Percentiles rank a stretch among this genome's conserved stretches.
Evolutionary conservation across 2,797 vertebrate species (phyloP).

Genomic region (Lacerta bilineata): DNA sequence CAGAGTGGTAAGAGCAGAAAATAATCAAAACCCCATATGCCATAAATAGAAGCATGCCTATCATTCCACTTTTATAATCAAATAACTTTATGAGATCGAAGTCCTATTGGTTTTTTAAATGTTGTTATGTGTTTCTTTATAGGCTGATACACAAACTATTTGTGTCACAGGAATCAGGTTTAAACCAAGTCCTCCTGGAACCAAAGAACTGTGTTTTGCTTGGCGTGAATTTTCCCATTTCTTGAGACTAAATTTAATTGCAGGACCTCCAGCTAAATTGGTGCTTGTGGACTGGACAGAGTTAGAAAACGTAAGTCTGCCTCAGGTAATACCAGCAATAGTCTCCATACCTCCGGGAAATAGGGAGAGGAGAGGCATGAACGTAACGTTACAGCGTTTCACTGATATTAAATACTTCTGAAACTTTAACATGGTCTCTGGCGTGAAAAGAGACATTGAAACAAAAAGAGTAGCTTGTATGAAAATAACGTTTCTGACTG

Average conservation of each 20-base stretch:
- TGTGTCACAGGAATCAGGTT: slow-evolving; percentile 85
- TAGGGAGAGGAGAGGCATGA: not conserved
- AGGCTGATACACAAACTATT: slow-evolving; percentile 83
- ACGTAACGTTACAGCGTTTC: not conserved
- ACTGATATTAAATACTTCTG: not conserved
- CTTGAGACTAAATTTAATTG: slow-evolving; percentile 80
- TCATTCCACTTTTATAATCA: not conserved
- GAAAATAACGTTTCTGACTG: not conserved
- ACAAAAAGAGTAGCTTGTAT: slow-evolving; percentile 4
- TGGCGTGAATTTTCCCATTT: slow-evolving; percentile 83
- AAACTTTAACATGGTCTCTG: slow-evolving; percentile 13
- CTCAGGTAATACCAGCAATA: slow-evolving; percentile 16
- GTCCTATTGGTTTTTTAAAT: not conserved
- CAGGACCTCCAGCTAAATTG: slow-evolving; percentile 87
- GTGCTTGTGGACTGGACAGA: slow-evolving; percentile 82
- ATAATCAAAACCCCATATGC: not conserved
- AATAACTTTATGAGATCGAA: not conserved
- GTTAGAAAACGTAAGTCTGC: slow-evolving; percentile 80
- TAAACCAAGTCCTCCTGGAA: slow-evolving; percentile 80
- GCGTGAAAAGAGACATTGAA: not conserved
- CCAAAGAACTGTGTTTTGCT: slow-evolving; percentile 88
- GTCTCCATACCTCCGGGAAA: not conserved
- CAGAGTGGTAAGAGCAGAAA: not conserved
- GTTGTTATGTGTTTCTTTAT: slow-evolving; percentile 58
- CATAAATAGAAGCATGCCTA: not conserved